Conservation (phyloP, 1,140 invertebrate species). For the Drosophila pallidifrons region DNA sequence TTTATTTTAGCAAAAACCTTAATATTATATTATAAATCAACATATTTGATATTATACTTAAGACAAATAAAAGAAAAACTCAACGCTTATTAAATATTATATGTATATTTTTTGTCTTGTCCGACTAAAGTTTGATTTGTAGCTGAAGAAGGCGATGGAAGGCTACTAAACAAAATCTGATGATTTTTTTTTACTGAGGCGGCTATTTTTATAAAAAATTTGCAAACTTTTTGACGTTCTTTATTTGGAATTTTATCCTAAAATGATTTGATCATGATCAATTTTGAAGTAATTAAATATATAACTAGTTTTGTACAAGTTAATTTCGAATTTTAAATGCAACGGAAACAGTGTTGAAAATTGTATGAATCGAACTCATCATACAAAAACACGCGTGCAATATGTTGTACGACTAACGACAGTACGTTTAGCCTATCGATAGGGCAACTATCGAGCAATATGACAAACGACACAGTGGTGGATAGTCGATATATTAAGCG, state of each 20-base stretch:
- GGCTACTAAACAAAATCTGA: no score
- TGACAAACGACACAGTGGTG: conserved; percentile 13
- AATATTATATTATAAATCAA: conserved; percentile 44
- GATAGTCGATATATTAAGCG: conserved; percentile 29
- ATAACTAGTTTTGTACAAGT: no score
- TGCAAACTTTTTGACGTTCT: no score
- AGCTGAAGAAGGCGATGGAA: no score
- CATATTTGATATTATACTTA: conserved; percentile 74
- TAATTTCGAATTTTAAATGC: conserved; percentile 11
- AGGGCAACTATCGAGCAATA: neutral
- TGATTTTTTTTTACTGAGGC: no score
- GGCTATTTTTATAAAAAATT: no score
- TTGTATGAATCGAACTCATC: conserved; percentile 21
- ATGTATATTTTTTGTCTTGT: conserved; percentile 68
- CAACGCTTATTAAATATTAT: conserved; percentile 78
- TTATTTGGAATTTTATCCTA: no score
- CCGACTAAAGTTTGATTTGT: neutral
- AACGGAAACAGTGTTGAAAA: conserved; percentile 4
- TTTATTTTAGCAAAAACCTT: conserved; percentile 74
- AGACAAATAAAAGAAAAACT: conserved; percentile 78
- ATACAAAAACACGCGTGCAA: conserved; percentile 19
- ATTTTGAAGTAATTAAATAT: no score
- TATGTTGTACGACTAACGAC: conserved; percentile 5
- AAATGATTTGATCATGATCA: no score
- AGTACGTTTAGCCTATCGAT: neutral